phyloP scores from a whole-genome alignment of 2,797 vertebrate species.

The Phoebastria nigripes region DNA sequence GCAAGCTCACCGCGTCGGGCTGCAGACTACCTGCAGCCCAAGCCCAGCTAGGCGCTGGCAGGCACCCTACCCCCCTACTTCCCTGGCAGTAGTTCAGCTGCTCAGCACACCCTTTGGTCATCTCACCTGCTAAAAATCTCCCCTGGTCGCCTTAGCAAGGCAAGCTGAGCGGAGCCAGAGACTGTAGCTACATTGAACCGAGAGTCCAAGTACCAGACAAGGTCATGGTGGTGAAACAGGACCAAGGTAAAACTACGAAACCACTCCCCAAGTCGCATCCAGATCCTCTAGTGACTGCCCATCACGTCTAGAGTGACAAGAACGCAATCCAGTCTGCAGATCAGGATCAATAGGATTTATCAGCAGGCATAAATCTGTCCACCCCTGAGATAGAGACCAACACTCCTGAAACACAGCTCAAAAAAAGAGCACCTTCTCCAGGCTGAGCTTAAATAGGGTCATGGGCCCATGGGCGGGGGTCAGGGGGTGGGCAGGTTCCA shows the following conservation, averaged over 20 bases:
- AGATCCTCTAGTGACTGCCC: accelerated
- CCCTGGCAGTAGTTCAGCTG: accelerated
- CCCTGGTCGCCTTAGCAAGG: no score
- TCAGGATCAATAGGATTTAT: accelerated
- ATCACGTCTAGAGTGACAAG: accelerated
- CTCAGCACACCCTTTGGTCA: neutral
- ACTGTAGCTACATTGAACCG: accelerated
- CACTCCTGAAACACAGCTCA: accelerated
- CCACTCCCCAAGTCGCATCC: accelerated
- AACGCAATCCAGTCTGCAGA: accelerated
- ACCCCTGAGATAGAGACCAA: accelerated
- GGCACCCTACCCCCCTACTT: no score
- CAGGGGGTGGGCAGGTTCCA: neutral
- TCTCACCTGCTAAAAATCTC: neutral
- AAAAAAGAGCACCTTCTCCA: accelerated
- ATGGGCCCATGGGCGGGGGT: neutral
- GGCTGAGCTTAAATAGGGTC: neutral
- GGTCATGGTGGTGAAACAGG: accelerated
- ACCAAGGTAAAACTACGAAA: accelerated
- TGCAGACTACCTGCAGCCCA: no score
- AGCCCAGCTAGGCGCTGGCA: accelerated
- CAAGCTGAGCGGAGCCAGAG: neutral
- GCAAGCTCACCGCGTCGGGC: accelerated
- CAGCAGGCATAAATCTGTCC: accelerated
- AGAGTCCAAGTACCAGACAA: accelerated